These are phyloP conservation scores for Drosophila mimica DNA, from an alignment of 2,888 invertebrate species.

Conservation along the genomic window DNA sequence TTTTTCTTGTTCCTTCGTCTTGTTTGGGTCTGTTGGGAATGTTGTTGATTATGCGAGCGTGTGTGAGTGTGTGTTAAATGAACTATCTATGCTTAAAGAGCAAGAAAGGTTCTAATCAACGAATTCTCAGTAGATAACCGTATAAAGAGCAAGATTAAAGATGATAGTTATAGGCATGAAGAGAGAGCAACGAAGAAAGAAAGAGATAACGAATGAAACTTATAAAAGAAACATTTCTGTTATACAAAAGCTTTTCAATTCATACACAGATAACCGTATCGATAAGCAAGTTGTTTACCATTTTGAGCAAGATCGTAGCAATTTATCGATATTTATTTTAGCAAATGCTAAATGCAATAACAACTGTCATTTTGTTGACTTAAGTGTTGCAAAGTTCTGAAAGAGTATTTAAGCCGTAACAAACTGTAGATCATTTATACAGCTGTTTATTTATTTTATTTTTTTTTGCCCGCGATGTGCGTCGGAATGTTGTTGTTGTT, in stretches of 20 bases:
- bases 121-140: background rate
- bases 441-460: background rate
- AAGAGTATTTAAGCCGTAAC: background rate
- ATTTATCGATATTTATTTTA: background rate
- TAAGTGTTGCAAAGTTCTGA: background rate
- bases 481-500: constrained; percentile 43
- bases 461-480: constrained; percentile 14
- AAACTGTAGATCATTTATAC: background rate
- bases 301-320: background rate
- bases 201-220: background rate
- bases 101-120: background rate
- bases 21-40: constrained; percentile 40
- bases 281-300: background rate
- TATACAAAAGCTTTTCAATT: background rate
- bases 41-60: background rate
- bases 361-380: background rate
- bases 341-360: background rate
- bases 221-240: background rate
- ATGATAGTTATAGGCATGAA: background rate
- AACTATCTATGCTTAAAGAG: constrained; percentile 8
- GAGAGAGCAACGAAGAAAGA: background rate
- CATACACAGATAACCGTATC: background rate
- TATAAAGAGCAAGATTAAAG: background rate
- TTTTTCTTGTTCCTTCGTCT: constrained; percentile 34
- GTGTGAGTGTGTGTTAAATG: constrained; percentile 16